Conservation (phyloP, 2,888 invertebrate genomes). For the Agrochola macilenta region DNA sequence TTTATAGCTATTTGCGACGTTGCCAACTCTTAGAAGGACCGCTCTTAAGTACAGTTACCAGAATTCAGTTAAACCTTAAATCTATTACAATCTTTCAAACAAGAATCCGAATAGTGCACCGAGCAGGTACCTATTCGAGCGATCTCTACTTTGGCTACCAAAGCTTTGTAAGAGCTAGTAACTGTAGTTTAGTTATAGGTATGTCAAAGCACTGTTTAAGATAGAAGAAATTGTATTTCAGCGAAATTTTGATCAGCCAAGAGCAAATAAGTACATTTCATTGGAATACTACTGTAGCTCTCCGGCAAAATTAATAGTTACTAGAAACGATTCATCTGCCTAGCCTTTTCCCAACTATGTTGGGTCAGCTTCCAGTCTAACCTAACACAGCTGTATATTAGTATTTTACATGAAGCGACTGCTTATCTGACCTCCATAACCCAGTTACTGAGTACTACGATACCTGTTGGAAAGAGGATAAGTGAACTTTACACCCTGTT, state of each 20-base stretch:
- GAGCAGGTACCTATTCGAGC: background rate
- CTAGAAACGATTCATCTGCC: no score
- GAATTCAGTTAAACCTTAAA: background rate
- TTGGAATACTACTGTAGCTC: background rate
- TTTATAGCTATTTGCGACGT: no score
- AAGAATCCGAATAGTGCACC: background rate
- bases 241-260: background rate
- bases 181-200: background rate
- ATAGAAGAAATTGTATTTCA: background rate
- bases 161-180: constrained; percentile 4
- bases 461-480: no score
- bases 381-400: no score
- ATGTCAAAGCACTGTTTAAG: constrained; percentile 9
- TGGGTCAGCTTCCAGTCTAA: no score
- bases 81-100: background rate
- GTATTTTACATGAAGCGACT: no score
- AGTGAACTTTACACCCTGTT: no score
- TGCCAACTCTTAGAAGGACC: no score
- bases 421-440: no score
- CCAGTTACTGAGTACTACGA: no score
- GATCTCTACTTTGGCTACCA: background rate
- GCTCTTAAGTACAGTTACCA: background rate
- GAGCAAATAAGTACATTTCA: background rate
- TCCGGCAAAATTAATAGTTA: no score
- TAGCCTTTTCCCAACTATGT: no score